Evolutionary conservation across 2,888 invertebrate genomes (phyloP).

Genomic region (Muschampia plurimacula): DNA sequence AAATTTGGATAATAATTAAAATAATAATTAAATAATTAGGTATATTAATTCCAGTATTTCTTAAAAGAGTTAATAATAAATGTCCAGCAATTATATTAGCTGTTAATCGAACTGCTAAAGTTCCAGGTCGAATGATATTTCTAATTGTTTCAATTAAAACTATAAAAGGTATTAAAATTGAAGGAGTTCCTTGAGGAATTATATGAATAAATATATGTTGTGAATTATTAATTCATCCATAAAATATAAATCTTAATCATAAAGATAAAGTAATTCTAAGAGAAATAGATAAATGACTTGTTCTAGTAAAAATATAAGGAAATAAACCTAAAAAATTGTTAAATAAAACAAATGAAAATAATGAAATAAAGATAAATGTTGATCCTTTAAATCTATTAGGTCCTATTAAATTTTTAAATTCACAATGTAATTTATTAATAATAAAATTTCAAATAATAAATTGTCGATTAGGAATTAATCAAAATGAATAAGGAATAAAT

Average conservation of each 20-base stretch:
- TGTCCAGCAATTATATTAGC: constrained; percentile 93
- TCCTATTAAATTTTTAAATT: constrained; percentile 86
- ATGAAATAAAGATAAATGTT: constrained; percentile 83
- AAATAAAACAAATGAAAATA: constrained; percentile 87
- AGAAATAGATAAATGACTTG: constrained; percentile 87
- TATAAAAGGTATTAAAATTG: constrained; percentile 89
- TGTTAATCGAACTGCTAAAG: constrained; percentile 89
- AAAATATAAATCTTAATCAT: constrained; percentile 88
- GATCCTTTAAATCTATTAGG: constrained; percentile 75
- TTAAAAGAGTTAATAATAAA: constrained; percentile 67
- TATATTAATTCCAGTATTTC: no score
- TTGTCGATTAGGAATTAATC: constrained; percentile 83
- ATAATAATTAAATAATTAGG: no score
- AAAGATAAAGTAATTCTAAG: constrained; percentile 86
- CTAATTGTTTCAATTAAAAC: constrained; percentile 91
- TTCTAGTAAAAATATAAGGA: constrained; percentile 89
- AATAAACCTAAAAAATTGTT: constrained; percentile 90
- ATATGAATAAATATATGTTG: constrained; percentile 88
- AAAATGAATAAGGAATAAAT: constrained; percentile 82
- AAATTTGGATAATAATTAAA: constrained; percentile 76
- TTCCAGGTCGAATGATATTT: constrained; percentile 89
- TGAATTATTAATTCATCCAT: constrained; percentile 87
- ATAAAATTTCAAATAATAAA: constrained; percentile 80
- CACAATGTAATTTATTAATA: constrained; percentile 75
- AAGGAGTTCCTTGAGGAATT: constrained; percentile 89